Conservation (phyloP, 2,797 vertebrate genomes). For the Babyrousa celebensis region DNA sequence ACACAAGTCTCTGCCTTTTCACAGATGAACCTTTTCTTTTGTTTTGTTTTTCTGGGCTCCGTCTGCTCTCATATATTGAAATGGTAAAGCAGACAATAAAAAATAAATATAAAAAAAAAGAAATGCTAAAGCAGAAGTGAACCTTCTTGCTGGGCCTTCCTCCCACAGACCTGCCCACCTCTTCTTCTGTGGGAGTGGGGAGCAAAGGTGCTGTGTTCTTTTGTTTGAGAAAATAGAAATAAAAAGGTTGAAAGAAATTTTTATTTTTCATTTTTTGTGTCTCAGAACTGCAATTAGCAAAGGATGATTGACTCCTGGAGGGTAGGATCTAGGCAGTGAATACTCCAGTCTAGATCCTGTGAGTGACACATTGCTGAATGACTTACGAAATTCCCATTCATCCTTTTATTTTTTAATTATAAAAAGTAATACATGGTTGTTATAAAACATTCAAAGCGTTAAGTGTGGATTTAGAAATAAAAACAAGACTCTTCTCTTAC, state of each 20-base stretch:
- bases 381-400: neutral
- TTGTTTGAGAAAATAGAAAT: constrained; percentile 44
- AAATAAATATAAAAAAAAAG: no score
- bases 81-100: constrained; percentile 13
- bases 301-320: constrained; percentile 13
- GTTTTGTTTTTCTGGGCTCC: neutral
- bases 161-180: neutral
- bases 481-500: neutral
- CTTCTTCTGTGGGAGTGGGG: neutral
- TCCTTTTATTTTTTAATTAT: constrained; percentile 10
- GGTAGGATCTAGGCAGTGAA: neutral
- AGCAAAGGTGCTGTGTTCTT: neutral
- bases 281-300: constrained; percentile 33
- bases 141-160: neutral
- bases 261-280: neutral
- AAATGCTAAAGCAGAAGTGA: constrained; percentile 52
- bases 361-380: neutral
- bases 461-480: constrained; percentile 31
- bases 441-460: neutral
- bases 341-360: neutral
- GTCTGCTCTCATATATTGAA: neutral
- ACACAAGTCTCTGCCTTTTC: neutral
- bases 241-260: neutral
- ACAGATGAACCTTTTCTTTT: constrained; percentile 5
- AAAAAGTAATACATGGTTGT: constrained; percentile 37